These are phyloP conservation scores for Rhabdomys pumilio DNA, from an alignment of 2,797 vertebrate genomes.

Conservation along the genomic window DNA sequence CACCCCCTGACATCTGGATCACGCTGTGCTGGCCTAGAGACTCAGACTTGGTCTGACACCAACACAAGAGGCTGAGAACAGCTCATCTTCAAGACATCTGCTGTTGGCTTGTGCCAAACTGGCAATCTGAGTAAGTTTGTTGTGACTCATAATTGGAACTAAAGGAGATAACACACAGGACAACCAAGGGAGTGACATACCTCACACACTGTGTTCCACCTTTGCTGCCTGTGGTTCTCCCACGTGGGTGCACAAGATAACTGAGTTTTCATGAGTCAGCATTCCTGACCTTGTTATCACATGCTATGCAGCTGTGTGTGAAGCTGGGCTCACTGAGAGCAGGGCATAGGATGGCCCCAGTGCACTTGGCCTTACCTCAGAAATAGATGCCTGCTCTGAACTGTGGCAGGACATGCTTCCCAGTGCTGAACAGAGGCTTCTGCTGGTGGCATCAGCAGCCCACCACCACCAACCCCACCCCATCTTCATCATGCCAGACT, in stretches of 20 bases:
- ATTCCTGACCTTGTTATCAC: constrained; percentile 2
- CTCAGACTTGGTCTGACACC: background rate
- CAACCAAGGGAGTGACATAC: background rate
- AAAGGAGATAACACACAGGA: background rate
- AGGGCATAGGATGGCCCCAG: background rate
- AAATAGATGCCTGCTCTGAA: background rate
- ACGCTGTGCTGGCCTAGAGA: background rate
- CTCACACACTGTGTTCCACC: background rate
- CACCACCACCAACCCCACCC: background rate
- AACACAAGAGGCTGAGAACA: background rate
- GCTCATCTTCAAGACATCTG: background rate
- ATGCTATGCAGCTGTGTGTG: background rate
- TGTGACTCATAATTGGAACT: background rate
- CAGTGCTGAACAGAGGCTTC: background rate
- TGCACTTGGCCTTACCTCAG: background rate
- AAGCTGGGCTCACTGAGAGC: background rate
- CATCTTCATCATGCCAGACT: background rate
- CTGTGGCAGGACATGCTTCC: background rate
- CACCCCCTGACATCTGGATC: too few relatives aligned
- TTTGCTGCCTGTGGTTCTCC: background rate
- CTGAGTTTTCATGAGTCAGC: constrained; percentile 14
- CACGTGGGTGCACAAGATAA: background rate
- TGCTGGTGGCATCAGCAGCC: background rate
- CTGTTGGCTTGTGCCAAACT: background rate
- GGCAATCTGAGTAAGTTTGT: background rate